Evolutionary conservation across 2,797 vertebrate species (phyloP), one percentile per base, ranked within the genome.

Genomic region (Emydoidea blandingii): DNA sequence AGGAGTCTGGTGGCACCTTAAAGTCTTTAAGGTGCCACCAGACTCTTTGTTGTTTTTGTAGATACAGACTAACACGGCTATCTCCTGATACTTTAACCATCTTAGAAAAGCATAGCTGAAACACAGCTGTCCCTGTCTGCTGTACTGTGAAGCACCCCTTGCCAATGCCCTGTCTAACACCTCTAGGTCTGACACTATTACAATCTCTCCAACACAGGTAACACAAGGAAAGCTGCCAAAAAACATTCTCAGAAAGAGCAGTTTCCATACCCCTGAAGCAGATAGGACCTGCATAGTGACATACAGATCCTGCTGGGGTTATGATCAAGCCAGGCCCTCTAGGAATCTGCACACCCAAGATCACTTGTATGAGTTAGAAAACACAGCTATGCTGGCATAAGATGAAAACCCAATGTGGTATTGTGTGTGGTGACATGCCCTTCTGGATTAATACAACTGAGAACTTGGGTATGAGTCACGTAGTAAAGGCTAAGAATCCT

Each of bases 271-370:
- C 86, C 27, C 41, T 87, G 65, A 34, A 89, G 74, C 79, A 90
- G 91, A 91, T 85, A 44, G 8, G 21, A 44, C 25, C n/a, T 72
- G 65, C 9, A 37, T 31, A 87, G n/a, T 94, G 65, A 53, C 1
- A 25, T 37, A 15, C 49, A 80, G 90, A 74, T 34, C 59, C 59
- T 34, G 14, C 15, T 15, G 15, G 14, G 6, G 31, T 86, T 86
- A 31, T 1, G 0, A 49, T 5, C 0, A 11, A 81, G 31, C 31
- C 57, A 62, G 34, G 6, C 57, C 59, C 15, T 41, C n/a, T 41
- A 72, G n/a, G 65, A 72, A 19, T n/a, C 8, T 11, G 25, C 7
- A 12, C 34, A 86, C 50, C 65, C n/a, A 80, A 87, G 23, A 87
- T 68, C n/a, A 89, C 37, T 65, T 74, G 4, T 76, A 25, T 16